Conservation (phyloP, 1,140 invertebrate genomes). For the Epicauta chinensis region DNA sequence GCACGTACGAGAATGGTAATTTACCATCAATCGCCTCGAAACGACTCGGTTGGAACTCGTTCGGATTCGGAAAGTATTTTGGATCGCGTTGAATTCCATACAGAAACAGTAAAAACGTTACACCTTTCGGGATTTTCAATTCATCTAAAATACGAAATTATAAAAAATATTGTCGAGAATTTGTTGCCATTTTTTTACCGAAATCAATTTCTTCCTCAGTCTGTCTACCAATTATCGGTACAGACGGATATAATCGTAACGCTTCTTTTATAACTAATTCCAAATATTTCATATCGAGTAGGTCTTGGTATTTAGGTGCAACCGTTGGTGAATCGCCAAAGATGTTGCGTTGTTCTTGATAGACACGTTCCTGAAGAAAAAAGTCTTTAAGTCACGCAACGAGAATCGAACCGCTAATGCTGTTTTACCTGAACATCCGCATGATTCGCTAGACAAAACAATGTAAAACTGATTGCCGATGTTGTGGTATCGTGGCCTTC, state of each 20-base stretch:
- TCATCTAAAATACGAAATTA: slow-evolving; percentile 20
- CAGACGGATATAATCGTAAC: slow-evolving; percentile 45
- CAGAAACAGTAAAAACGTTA: slow-evolving; percentile 19
- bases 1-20: slow-evolving; percentile 46
- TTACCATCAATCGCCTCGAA: slow-evolving; percentile 48
- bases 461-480: slow-evolving; percentile 39
- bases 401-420: too few species aligned
- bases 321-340: slow-evolving; percentile 43
- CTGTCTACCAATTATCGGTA: slow-evolving; percentile 53
- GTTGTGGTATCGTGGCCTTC: slow-evolving; percentile 43
- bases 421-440: slow-evolving; percentile 43
- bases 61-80: slow-evolving; percentile 55
- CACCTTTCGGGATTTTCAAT: slow-evolving; percentile 3
- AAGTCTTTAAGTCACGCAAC: too few species aligned
- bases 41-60: slow-evolving; percentile 61
- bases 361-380: too few species aligned
- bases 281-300: slow-evolving; percentile 43
- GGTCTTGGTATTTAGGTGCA: slow-evolving; percentile 41
- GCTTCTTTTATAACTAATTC: slow-evolving; percentile 45
- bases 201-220: slow-evolving; percentile 44
- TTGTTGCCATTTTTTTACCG: slow-evolving; percentile 10
- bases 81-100: slow-evolving; percentile 55
- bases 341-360: slow-evolving; percentile 46
- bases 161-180: neutral
- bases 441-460: slow-evolving; percentile 36